Evolutionary conservation across 2,797 vertebrate genomes (phyloP).

Genomic region (Chaetodon trifasciatus): DNA sequence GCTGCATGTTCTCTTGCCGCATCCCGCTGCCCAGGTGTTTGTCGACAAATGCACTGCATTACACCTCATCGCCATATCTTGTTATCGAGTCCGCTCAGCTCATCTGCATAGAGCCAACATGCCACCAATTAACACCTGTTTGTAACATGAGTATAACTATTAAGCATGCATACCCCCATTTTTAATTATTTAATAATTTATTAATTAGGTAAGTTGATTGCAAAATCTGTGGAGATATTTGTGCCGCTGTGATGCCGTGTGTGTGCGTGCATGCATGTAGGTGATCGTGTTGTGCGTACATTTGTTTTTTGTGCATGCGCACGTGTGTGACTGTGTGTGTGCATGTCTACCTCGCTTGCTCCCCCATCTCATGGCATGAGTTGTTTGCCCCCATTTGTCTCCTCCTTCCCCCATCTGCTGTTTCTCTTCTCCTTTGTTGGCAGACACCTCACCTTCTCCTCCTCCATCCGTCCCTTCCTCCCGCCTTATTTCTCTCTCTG

Average conservation of each 20-base stretch:
- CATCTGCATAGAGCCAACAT: constrained; percentile 64
- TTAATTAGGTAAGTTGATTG: constrained; percentile 70
- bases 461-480: constrained; percentile 37
- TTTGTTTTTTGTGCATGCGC: constrained; percentile 28
- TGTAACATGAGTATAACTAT: constrained; percentile 51
- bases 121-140: constrained; percentile 71
- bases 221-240: constrained; percentile 42
- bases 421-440: constrained; percentile 61
- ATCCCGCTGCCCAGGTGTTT: background rate
- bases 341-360: constrained; percentile 18
- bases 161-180: constrained; percentile 23
- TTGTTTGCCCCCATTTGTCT: constrained; percentile 63
- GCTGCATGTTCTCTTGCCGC: background rate
- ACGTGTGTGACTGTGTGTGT: constrained; percentile 18
- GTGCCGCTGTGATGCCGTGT: constrained; percentile 2
- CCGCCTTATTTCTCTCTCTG: constrained; percentile 15
- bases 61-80: constrained; percentile 5
- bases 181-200: constrained; percentile 53
- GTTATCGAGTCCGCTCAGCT: constrained; percentile 40
- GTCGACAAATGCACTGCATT: background rate
- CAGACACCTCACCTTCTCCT: constrained; percentile 59
- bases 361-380: constrained; percentile 29
- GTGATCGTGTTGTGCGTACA: background rate
- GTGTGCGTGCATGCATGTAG: background rate
- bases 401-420: constrained; percentile 58